phyloP scores from a whole-genome alignment of 2,888 invertebrate genomes.

The Trissoscelio sp. region DNA sequence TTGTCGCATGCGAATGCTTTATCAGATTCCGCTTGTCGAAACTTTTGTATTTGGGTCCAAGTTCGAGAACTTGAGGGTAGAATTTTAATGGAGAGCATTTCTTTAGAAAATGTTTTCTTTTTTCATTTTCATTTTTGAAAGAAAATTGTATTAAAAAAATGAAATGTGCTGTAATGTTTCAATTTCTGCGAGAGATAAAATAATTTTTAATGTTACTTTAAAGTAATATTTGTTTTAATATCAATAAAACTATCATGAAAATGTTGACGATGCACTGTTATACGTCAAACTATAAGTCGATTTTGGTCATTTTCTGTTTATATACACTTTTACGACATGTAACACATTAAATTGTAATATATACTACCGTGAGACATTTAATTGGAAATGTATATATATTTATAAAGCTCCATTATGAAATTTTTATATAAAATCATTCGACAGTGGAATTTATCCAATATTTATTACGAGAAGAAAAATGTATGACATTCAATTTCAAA shows the following conservation, averaged over 20 bases:
- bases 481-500: too few species aligned
- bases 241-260: slow-evolving; percentile 40
- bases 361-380: slow-evolving; percentile 11
- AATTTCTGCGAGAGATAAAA: slow-evolving; percentile 20
- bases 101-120: too few species aligned
- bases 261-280: slow-evolving; percentile 34
- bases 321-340: slow-evolving; percentile 27
- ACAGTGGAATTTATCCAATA: not conserved
- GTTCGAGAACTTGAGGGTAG: not conserved
- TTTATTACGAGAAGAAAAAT: too few species aligned
- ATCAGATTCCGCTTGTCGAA: not conserved
- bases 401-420: not conserved
- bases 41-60: not conserved
- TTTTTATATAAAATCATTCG: not conserved
- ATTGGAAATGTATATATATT: slow-evolving; percentile 15
- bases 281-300: slow-evolving; percentile 3
- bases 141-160: too few species aligned
- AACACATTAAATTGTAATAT: slow-evolving; percentile 36
- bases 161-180: slow-evolving; percentile 1
- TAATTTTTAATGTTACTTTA: slow-evolving; percentile 29
- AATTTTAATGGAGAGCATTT: too few species aligned
- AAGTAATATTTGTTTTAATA: slow-evolving; percentile 34
- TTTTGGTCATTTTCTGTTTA: slow-evolving; percentile 33
- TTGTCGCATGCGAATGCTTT: not conserved
- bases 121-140: too few species aligned